phyloP scores from a whole-genome alignment of 2,888 invertebrate species.

The Theristus sp. region DNA sequence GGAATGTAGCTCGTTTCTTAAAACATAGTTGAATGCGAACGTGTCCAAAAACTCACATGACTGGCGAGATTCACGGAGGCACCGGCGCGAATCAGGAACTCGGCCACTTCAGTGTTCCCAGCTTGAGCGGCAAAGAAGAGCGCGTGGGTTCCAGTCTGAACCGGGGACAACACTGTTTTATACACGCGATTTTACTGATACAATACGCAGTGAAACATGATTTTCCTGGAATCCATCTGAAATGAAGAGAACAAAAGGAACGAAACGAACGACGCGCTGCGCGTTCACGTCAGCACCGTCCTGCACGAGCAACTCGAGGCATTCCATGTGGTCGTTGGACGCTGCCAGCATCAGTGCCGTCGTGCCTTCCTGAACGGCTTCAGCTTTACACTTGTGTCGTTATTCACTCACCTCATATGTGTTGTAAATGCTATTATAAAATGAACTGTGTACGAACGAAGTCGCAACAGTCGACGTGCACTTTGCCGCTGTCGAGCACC shows the following conservation, averaged over 20 bases:
- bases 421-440: no score
- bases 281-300: conserved; percentile 77
- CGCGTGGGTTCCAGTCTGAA: conserved; percentile 72
- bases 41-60: conserved; percentile 8
- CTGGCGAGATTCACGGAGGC: conserved; percentile 31
- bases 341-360: conserved; percentile 77
- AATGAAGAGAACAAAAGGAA: no score
- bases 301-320: conserved; percentile 62
- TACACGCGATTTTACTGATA: no score
- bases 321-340: conserved; percentile 70
- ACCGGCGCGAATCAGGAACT: conserved; percentile 54
- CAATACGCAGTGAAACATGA: no score
- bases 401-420: no score
- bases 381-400: no score
- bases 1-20: no score
- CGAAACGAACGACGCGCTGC: conserved; percentile 45
- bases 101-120: conserved; percentile 63
- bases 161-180: conserved; percentile 16
- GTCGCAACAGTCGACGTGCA: conserved; percentile 81
- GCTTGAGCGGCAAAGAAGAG: conserved; percentile 84
- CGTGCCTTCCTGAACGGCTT: conserved; percentile 82
- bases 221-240: no score
- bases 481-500: conserved; percentile 72
- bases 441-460: no score
- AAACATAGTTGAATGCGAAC: no score